A percentile compares a stretch with the other conserved stretches of the same genome.
phyloP scores from a whole-genome alignment of 2,113 vertebrate species.

The Osmerus mordax region DNA sequence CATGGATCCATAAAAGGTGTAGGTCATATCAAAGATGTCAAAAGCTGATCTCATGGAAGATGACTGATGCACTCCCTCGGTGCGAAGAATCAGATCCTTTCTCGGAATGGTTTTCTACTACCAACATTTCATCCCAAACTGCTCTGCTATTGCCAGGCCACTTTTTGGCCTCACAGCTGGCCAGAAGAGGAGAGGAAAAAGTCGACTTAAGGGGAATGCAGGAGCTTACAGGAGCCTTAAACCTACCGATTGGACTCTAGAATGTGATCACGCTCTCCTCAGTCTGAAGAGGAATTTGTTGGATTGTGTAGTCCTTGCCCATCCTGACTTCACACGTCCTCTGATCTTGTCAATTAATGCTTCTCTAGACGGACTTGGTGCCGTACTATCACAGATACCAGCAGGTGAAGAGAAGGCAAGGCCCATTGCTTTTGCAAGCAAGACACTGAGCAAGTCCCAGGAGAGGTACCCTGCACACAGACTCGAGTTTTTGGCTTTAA shows the following conservation, averaged over 20 bases:
- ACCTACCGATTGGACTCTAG: too few relatives aligned
- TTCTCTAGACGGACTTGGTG: neutral
- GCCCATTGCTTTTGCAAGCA: conserved; percentile 13
- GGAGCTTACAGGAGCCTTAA: neutral
- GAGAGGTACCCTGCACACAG: conserved; percentile 22
- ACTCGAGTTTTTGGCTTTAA: conserved; percentile 22
- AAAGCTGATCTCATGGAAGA: conserved; percentile 16
- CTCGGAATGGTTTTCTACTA: conserved; percentile 36
- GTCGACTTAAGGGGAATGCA: neutral
- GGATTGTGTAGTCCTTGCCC: too few relatives aligned
- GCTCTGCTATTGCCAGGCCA: conserved; percentile 5
- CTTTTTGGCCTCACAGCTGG: conserved; percentile 20
- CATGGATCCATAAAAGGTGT: conserved; percentile 10
- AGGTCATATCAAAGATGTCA: conserved; percentile 5
- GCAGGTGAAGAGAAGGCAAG: neutral
- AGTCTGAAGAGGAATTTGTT: too few relatives aligned
- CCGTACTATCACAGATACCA: conserved; percentile 24
- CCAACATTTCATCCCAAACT: conserved; percentile 30
- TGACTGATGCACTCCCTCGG: neutral
- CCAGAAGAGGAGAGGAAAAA: conserved; percentile 1
- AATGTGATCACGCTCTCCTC: too few relatives aligned
- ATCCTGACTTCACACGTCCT: too few relatives aligned
- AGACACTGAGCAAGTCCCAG: conserved; percentile 20
- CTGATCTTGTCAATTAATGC: too few relatives aligned
- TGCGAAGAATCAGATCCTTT: conserved; percentile 28